phyloP scores from a whole-genome alignment of 2,797 vertebrate genomes.

The Aphelocoma californica region DNA sequence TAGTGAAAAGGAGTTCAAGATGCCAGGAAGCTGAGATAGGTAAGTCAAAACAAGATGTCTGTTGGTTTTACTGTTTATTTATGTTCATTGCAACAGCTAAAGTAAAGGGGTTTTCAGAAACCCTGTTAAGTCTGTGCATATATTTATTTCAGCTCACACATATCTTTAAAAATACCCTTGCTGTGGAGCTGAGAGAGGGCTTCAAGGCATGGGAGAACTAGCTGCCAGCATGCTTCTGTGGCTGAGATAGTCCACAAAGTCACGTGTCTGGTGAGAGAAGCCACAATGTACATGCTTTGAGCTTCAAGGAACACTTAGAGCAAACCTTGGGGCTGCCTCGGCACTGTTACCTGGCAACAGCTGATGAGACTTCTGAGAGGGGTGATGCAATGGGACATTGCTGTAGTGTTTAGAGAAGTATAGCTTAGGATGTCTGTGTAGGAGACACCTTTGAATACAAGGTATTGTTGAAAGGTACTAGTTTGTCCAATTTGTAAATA shows the following conservation, averaged over 20 bases:
- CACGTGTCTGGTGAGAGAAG: rapidly evolving
- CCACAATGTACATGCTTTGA: background rate
- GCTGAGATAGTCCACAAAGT: background rate
- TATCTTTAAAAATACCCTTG: background rate
- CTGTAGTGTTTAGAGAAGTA: background rate
- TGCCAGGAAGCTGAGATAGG: background rate
- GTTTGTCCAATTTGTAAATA: background rate
- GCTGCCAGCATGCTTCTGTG: background rate
- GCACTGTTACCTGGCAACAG: background rate
- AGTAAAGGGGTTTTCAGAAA: background rate
- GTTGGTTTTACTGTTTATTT: background rate
- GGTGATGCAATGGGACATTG: background rate
- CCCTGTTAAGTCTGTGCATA: background rate
- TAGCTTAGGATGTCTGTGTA: background rate
- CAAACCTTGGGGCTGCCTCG: background rate
- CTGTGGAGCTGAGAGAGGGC: background rate
- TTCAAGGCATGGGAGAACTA: background rate
- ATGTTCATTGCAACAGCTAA: background rate
- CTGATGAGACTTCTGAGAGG: background rate
- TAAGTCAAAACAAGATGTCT: background rate
- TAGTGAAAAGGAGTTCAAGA: background rate
- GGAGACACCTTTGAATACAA: background rate
- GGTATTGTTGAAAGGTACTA: background rate
- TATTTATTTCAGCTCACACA: background rate
- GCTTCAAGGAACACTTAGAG: background rate